Base-by-base conservation (phyloP, 2,797 vertebrate species). In the Semaprochilodus insignis region DNA sequence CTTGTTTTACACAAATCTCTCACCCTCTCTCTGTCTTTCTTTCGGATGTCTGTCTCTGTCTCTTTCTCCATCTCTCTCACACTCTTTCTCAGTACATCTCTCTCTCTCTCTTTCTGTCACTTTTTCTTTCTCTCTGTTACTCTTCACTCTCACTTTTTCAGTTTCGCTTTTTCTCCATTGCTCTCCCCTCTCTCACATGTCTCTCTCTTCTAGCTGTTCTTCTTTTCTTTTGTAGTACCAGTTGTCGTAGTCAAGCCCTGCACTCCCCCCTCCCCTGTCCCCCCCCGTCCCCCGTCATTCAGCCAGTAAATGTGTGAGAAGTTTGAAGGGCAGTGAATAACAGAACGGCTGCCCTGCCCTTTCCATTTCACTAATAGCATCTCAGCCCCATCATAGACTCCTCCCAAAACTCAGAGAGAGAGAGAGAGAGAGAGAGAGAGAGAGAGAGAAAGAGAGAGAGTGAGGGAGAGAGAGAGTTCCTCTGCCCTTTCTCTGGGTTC, bases 331-430 rank as follows among this genome's bases (percentile, higher is more conserved):
- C 55, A 62, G 63, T 48, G 75, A 80, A 77, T 65, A 74, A 70
- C 74, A 57, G 54, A 55, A 77, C 21, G 25, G 76, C 76, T 72
- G 80, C 82, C 71, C 81, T 82, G 75, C 67, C 65, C 66, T 82
- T 82, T 66, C 57, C 81, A 74, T 85, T 74, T 66, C 80, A 55
- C 51, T 31, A 27, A 73, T 55, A 40, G 80, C 70, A 81, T 74
- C 76, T 65, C 67, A 70, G 44, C 71, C 71, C 51, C 83, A 69
- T 19, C 70, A 78, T 44, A 59, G 52, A 13, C 10, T 23, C 23
- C 60, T 19, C 19, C 52, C 16, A 78, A 48, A 71, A 21, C 69
- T 8, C n/a, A 69, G 14, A 19, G 21, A 69, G 59, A 62, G 59
- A 62, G 59, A 62, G 23, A 62, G n/a, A 62, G 59, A 23, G 59